Evolutionary conservation across 2,113 vertebrate genomes (phyloP).

Genomic region (Hypomesus transpacificus): DNA sequence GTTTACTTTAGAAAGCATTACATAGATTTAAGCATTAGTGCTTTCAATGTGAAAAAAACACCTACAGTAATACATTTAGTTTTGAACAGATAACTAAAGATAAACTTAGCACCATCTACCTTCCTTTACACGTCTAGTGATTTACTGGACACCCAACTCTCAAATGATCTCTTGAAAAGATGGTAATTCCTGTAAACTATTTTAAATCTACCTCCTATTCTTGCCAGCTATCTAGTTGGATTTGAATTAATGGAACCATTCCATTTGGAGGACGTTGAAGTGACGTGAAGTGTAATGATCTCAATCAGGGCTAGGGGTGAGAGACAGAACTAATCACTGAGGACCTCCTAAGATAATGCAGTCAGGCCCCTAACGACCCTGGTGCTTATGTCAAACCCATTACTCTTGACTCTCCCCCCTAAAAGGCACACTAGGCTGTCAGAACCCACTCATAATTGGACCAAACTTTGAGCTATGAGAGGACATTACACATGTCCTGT

Average conservation of each 20-base stretch:
- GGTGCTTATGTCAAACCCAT: conserved; percentile 72
- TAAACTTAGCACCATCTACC: neutral
- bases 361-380: conserved; percentile 75
- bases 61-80: too few relatives aligned
- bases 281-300: conserved; percentile 76
- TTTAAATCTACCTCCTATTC: conserved; percentile 33
- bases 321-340: conserved; percentile 76
- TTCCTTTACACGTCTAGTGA: neutral
- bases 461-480: conserved; percentile 81
- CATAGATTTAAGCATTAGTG: neutral
- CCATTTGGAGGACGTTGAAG: conserved; percentile 69
- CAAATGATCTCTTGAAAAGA: neutral
- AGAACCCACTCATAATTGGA: conserved; percentile 74
- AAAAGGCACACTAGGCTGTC: conserved; percentile 68
- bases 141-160: neutral
- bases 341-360: conserved; percentile 74
- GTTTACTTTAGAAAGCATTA: neutral
- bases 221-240: conserved; percentile 24
- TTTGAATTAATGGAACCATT: conserved; percentile 62
- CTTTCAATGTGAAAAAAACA: neutral
- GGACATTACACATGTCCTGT: conserved; percentile 77
- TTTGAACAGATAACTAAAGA: too few relatives aligned
- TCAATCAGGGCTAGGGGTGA: conserved; percentile 70
- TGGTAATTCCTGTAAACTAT: conserved; percentile 1
- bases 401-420: conserved; percentile 59